Base-by-base conservation (phyloP, 2,888 invertebrate species). In the Ormyrus rosae region DNA sequence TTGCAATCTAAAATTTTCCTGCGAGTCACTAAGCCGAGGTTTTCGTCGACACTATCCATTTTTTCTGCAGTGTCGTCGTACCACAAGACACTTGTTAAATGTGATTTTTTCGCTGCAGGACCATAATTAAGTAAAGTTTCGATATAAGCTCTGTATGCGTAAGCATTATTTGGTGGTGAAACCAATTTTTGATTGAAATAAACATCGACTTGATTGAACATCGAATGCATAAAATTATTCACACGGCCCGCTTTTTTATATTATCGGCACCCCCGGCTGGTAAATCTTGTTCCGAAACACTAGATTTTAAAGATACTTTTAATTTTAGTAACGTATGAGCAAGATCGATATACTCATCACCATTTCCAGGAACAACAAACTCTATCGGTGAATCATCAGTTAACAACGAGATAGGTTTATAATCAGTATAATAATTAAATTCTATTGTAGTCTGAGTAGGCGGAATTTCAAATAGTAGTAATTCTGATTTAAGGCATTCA, bases 261-360 rank as follows among this genome's bases (percentile, higher is more conserved):
- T 13, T 13, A 13, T 13, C 13, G 13, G 13, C 13, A 45, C 8
- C 10, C 10, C 6, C 7, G n/a, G 51, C n/a, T n/a, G n/a, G 13
- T 67, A n/a, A 2, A 67, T 2, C 67, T 7, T 3, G 50, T 19
- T 51, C 50, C 5, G 13, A 0, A 9, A 50, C 9, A 4, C 8
- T 67, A 68, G 10, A 34, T 45, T 9, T 46, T 51, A 85, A 80
- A 74, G 77, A 82, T 10, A 78, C 84, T 9, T 63, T 79, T 34
- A 86, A 46, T 56, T 83, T 79, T 13, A 85, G 50, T 75, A 85
- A 64, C 6, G 85, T 85, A 72, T 86, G 82, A 4, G 85, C 78
- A 7, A 84, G 64, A 80, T 87, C 84, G 1, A 85, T 53, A 63
- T 86, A 86, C 65, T 86, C 85, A 46, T 86, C 85, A 5, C 84